These are phyloP conservation scores for Branchipolynoe longqiensis DNA, from an alignment of 2,888 invertebrate species.

Conservation along the genomic window DNA sequence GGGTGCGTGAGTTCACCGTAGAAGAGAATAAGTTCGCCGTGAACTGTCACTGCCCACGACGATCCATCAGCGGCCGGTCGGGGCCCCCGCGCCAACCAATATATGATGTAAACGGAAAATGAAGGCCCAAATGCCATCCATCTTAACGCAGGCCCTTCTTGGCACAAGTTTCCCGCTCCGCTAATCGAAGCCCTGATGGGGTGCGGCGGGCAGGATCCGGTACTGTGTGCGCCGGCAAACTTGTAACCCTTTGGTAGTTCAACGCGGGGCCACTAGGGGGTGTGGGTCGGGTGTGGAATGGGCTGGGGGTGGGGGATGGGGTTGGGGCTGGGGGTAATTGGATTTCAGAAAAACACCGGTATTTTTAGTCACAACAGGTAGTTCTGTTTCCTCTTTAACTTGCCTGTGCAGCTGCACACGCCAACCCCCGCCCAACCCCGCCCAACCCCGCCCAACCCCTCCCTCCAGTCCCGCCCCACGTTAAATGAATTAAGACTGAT, in stretches of 20 bases:
- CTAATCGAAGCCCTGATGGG: constrained; percentile 51
- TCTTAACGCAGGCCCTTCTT: constrained; percentile 34
- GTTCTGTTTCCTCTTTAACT: not conserved
- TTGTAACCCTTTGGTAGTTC: constrained; percentile 36
- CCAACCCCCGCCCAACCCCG: too few relatives aligned
- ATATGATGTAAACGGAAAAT: constrained; percentile 58
- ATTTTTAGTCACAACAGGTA: constrained; percentile 19
- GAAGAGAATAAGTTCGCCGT: constrained; percentile 40
- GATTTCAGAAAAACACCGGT: constrained; percentile 19
- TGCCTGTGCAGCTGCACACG: not conserved
- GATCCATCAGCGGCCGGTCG: constrained; percentile 10
- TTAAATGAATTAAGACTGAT: too few relatives aligned
- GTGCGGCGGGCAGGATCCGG: constrained; percentile 11
- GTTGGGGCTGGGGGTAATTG: too few relatives aligned
- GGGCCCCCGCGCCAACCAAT: constrained; percentile 43
- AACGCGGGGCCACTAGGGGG: not conserved
- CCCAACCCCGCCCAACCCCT: too few relatives aligned
- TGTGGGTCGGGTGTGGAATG: too few relatives aligned
- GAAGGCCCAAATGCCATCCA: constrained; percentile 50
- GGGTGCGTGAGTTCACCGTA: not conserved
- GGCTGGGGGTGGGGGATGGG: too few relatives aligned
- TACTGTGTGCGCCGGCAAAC: not conserved
- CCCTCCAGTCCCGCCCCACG: too few relatives aligned
- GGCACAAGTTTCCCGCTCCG: constrained; percentile 47
- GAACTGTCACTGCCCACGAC: constrained; percentile 25